Conservation (phyloP, 1,140 invertebrate species). For the Pogonognathellus flavescens region DNA sequence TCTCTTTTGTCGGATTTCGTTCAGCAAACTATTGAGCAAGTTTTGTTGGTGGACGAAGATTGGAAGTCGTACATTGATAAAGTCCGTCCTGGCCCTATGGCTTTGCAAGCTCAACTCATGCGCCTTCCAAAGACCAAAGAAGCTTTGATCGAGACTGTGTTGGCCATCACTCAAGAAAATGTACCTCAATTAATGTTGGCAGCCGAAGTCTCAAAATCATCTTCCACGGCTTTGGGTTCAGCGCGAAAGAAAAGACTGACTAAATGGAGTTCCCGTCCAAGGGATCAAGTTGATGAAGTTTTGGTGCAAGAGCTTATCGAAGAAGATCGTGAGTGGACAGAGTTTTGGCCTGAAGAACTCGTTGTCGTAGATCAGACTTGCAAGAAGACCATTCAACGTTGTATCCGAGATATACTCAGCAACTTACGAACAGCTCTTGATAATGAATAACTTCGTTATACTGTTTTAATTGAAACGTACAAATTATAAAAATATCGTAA, state of each 20-base stretch:
- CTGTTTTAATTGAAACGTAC: slow-evolving; percentile 19
- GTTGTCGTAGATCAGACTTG: slow-evolving; percentile 34
- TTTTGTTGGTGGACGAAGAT: slow-evolving; percentile 29
- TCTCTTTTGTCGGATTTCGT: slow-evolving; percentile 46
- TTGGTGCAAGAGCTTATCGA: slow-evolving; percentile 59
- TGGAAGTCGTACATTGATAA: slow-evolving; percentile 34
- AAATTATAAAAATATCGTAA: not conserved
- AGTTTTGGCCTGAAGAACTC: slow-evolving; percentile 60
- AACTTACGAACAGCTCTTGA: not conserved
- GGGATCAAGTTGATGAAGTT: slow-evolving; percentile 60
- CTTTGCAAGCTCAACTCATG: slow-evolving; percentile 52
- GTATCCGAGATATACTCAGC: not conserved
- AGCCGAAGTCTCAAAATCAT: not conserved
- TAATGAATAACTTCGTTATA: not conserved
- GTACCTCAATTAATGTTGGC: slow-evolving; percentile 19
- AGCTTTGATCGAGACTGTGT: not conserved
- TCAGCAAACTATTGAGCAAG: slow-evolving; percentile 49
- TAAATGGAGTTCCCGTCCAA: slow-evolving; percentile 59
- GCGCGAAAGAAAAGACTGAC: slow-evolving; percentile 48
- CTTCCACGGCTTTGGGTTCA: not conserved
- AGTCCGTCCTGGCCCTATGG: slow-evolving; percentile 54
- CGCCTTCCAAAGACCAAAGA: slow-evolving; percentile 49
- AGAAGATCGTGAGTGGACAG: slow-evolving; percentile 62
- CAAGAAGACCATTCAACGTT: not conserved
- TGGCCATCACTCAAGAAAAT: not conserved